Percentiles rank a stretch among this genome's conserved stretches.
phyloP scores from a whole-genome alignment of 2,888 invertebrate genomes.

The Xestobium rufovillosum region DNA sequence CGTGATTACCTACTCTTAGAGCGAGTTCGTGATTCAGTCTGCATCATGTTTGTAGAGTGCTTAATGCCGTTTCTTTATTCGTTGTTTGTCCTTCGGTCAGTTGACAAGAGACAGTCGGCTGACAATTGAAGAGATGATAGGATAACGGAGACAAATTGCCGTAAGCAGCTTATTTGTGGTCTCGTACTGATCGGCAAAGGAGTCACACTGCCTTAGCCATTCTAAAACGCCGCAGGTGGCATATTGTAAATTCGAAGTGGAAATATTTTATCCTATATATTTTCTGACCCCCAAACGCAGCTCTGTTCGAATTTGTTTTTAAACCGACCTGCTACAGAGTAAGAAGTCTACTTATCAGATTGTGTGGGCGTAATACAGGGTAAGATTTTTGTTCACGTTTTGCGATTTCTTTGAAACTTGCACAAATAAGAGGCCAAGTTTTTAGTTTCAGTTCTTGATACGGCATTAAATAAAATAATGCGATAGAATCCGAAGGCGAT shows the following conservation, averaged over 20 bases:
- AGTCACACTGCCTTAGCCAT: neutral
- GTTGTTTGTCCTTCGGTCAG: slow-evolving; percentile 28
- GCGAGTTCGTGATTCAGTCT: neutral
- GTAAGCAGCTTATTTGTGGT: slow-evolving; percentile 29
- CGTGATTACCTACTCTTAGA: too few relatives aligned
- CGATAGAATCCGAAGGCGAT: too few relatives aligned
- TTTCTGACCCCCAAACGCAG: too few relatives aligned
- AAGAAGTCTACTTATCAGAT: too few relatives aligned
- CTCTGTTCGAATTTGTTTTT: neutral
- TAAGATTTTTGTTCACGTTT: too few relatives aligned
- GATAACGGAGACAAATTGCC: slow-evolving; percentile 33
- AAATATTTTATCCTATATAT: too few relatives aligned
- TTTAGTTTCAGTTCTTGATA: too few relatives aligned
- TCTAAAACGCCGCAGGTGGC: neutral
- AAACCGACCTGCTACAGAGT: too few relatives aligned
- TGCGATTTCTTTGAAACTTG: too few relatives aligned
- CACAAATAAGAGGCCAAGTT: too few relatives aligned
- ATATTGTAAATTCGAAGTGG: slow-evolving; percentile 1
- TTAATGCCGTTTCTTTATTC: slow-evolving; percentile 28
- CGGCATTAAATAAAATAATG: too few relatives aligned
- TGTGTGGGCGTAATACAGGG: too few relatives aligned
- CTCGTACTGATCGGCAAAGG: neutral
- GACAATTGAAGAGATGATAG: slow-evolving; percentile 33
- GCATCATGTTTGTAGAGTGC: slow-evolving; percentile 26
- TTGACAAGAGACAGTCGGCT: slow-evolving; percentile 28